A percentile compares a stretch with the other conserved stretches of the same genome.
These are phyloP conservation scores for Scaptomyza hsui DNA, from an alignment of 1,140 invertebrate species.

Conservation along the genomic window DNA sequence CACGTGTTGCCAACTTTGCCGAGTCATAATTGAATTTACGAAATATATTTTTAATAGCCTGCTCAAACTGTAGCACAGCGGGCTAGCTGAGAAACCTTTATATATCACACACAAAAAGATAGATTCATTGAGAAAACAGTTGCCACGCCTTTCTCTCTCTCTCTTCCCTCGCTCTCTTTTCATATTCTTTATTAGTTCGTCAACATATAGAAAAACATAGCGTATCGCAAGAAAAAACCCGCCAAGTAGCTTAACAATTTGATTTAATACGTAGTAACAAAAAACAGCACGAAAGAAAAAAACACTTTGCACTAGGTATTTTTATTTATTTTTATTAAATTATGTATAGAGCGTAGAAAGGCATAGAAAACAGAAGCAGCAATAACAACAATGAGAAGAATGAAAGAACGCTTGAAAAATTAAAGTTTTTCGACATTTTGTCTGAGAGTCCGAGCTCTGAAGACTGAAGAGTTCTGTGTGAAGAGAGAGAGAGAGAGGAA, in stretches of 20 bases:
- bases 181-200: constrained; percentile 15
- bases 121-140: constrained; percentile 57
- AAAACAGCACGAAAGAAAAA: constrained; percentile 37
- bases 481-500: constrained; percentile 17
- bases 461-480: not conserved
- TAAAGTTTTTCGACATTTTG: constrained; percentile 19
- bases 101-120: not conserved
- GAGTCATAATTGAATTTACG: constrained; percentile 76
- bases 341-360: constrained; percentile 41
- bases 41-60: constrained; percentile 55
- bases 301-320: constrained; percentile 28
- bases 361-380: constrained; percentile 5
- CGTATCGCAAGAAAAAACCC: not conserved
- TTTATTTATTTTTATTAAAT: constrained; percentile 20
- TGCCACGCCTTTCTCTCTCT: constrained; percentile 32
- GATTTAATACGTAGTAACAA: not conserved
- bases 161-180: not conserved
- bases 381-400: not conserved
- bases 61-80: constrained; percentile 25
- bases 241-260: too few species aligned
- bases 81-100: constrained; percentile 29
- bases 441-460: not conserved
- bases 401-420: not conserved
- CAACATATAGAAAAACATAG: constrained; percentile 18
- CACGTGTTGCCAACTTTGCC: constrained; percentile 69